phyloP scores from a whole-genome alignment of 2,797 vertebrate species.

The Macropus fuliginosus region DNA sequence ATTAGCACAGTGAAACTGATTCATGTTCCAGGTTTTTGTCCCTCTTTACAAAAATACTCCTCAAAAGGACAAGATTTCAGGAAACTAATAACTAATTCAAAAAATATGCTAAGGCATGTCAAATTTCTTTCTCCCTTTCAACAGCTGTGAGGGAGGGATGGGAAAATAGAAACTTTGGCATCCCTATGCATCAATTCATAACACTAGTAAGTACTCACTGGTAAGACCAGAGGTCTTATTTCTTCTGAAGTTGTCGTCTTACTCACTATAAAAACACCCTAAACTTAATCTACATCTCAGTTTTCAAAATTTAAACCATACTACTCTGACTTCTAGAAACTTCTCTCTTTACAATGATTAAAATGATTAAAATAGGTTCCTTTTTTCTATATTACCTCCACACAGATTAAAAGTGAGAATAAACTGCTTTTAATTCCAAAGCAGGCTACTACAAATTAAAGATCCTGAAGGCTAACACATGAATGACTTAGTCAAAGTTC shows the following conservation, averaged over 20 bases:
- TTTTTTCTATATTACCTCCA: constrained; percentile 41
- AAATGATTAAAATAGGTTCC: constrained; percentile 50
- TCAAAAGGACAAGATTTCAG: constrained; percentile 60
- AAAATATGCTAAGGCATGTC: constrained; percentile 26
- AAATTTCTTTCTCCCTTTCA: constrained; percentile 72
- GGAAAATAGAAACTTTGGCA: constrained; percentile 69
- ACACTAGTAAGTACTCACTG: constrained; percentile 60
- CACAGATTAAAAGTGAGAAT: constrained; percentile 32
- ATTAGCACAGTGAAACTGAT: constrained; percentile 81
- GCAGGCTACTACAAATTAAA: not conserved
- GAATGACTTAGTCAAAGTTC: constrained; percentile 14
- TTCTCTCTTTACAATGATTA: constrained; percentile 62
- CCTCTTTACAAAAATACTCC: constrained; percentile 76
- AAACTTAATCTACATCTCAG: constrained; percentile 71
- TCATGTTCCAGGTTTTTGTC: constrained; percentile 77
- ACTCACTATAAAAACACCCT: constrained; percentile 66
- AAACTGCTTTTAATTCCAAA: constrained; percentile 25
- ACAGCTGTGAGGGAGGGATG: constrained; percentile 53
- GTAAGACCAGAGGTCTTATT: constrained; percentile 73
- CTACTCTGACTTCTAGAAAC: constrained; percentile 66
- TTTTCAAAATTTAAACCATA: constrained; percentile 75
- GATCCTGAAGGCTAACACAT: not conserved
- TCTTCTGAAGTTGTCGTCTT: constrained; percentile 79
- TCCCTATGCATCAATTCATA: constrained; percentile 63
- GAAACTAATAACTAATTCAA: constrained; percentile 46